Percentiles rank a stretch among this genome's conserved stretches.
Conservation (phyloP, 2,797 vertebrate species). For the Sebastes minor region DNA sequence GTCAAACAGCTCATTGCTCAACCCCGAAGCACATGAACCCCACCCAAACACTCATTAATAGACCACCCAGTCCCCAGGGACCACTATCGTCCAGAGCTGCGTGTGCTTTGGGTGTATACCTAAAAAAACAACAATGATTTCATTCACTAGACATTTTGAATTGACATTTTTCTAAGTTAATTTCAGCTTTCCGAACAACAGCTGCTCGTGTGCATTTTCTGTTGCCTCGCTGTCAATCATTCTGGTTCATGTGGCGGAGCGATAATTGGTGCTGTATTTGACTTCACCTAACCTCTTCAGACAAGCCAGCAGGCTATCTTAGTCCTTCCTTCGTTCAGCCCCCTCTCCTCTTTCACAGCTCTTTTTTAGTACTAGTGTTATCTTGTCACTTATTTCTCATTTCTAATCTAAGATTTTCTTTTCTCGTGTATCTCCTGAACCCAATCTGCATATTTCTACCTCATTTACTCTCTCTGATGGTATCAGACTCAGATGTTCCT, state of each 20-base stretch:
- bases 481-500: not conserved
- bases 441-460: not conserved
- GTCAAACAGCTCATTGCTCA: constrained; percentile 34
- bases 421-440: not conserved
- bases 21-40: constrained; percentile 22
- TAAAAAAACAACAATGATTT: constrained; percentile 18
- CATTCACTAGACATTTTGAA: constrained; percentile 19
- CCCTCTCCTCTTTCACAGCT: not conserved
- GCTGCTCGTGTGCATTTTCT: not conserved
- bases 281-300: constrained; percentile 1
- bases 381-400: not conserved
- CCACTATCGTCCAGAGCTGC: not conserved
- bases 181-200: not conserved
- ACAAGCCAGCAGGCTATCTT: constrained; percentile 6
- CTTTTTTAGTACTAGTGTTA: not conserved
- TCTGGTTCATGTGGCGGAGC: not conserved
- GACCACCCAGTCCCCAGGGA: constrained; percentile 56
- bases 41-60: constrained; percentile 61
- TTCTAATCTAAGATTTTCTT: not conserved
- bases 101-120: constrained; percentile 25
- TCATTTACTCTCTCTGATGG: not conserved
- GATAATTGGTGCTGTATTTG: constrained; percentile 15
- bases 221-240: constrained; percentile 15
- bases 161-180: constrained; percentile 12
- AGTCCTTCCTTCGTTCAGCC: not conserved